Percentiles rank a stretch among this genome's conserved stretches.
phyloP scores from a whole-genome alignment of 35 echinoderm and acorn worm species.

The Apostichopus californicus region DNA sequence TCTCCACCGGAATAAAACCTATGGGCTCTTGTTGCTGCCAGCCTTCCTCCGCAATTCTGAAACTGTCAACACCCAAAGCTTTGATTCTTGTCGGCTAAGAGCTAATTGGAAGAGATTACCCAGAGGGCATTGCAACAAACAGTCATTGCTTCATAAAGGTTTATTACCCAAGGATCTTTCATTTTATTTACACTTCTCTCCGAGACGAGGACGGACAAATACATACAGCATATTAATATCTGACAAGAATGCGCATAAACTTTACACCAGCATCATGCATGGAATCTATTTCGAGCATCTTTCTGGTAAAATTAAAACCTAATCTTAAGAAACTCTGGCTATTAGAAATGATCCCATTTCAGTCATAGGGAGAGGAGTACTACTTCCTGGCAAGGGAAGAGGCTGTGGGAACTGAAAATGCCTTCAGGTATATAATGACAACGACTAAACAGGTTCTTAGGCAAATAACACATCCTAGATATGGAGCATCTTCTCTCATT shows the following conservation, averaged over 20 bases:
- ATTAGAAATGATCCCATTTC: background rate
- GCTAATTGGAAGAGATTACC: constrained; percentile 50
- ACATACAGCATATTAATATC: background rate
- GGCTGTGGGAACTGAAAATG: background rate
- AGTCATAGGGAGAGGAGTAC: background rate
- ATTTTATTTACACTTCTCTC: background rate
- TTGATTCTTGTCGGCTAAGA: constrained; percentile 27
- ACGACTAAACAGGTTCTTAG: background rate
- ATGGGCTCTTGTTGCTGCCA: background rate
- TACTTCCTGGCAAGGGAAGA: background rate
- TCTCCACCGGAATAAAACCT: background rate
- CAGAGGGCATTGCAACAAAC: constrained; percentile 29
- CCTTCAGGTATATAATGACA: background rate
- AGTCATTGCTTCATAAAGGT: constrained; percentile 4
- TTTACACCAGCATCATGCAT: background rate
- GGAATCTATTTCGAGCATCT: background rate
- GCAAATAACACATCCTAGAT: background rate
- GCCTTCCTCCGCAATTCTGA: constrained; percentile 4
- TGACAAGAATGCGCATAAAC: background rate
- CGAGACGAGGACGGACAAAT: background rate
- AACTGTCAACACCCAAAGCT: constrained; percentile 35
- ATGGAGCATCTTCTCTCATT: constrained; percentile 1
- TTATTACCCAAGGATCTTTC: background rate
- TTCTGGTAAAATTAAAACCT: background rate
- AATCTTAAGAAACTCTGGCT: background rate